Conservation (phyloP, 2,888 invertebrate species). For the Himalopsyche japonica region DNA sequence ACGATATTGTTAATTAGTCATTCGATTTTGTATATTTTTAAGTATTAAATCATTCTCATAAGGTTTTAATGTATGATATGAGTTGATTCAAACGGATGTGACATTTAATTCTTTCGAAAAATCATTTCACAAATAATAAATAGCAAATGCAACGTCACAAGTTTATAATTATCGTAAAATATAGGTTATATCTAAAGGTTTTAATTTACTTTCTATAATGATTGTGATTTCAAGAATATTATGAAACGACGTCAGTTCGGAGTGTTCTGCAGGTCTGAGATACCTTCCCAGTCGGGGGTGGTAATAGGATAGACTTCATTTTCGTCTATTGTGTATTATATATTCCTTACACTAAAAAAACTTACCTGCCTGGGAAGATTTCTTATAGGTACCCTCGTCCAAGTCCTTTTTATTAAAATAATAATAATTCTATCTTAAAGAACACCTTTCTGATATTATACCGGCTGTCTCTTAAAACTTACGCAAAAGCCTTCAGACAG, state of each 20-base stretch:
- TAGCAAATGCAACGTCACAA: too few species aligned
- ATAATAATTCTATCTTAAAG: background rate
- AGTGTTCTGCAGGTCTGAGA: background rate
- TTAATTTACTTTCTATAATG: too few species aligned
- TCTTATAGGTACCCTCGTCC: background rate
- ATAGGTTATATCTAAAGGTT: too few species aligned
- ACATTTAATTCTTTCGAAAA: too few species aligned
- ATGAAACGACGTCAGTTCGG: background rate
- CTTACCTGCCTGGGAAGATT: background rate
- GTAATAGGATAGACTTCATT: background rate
- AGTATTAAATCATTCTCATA: too few species aligned
- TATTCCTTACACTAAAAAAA: background rate
- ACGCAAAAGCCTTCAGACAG: background rate
- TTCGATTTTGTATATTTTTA: too few species aligned
- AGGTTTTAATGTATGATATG: too few species aligned
- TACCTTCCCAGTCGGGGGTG: conserved; percentile 11
- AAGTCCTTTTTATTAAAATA: background rate
- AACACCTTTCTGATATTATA: background rate
- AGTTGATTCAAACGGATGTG: too few species aligned
- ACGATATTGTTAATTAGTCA: too few species aligned
- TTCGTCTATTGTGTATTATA: conserved; percentile 9
- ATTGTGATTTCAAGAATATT: background rate
- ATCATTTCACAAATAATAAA: too few species aligned
- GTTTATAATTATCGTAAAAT: too few species aligned
- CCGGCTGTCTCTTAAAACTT: background rate